Conservation (phyloP, 2,888 invertebrate genomes). For the Melieria omissa region DNA sequence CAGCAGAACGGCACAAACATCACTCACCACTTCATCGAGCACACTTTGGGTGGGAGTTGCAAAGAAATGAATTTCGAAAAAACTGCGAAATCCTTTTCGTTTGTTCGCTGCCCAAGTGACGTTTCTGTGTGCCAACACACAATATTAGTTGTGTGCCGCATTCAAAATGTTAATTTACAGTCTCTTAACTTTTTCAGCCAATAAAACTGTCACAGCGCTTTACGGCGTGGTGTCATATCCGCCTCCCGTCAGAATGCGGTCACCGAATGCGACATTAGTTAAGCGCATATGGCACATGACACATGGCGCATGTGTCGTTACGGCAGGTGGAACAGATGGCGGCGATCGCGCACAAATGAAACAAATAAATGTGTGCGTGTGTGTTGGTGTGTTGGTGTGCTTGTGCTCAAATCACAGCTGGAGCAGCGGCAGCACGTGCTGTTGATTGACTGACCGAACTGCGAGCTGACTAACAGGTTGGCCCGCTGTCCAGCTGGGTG, state of each 20-base stretch:
- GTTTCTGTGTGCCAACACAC: too few relatives aligned
- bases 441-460: background rate
- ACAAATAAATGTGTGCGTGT: too few relatives aligned
- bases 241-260: too few relatives aligned
- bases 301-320: conserved; percentile 46
- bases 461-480: background rate
- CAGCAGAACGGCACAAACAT: conserved; percentile 44
- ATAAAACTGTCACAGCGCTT: conserved; percentile 57
- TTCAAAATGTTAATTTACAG: conserved; percentile 37
- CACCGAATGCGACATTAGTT: too few relatives aligned
- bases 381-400: too few relatives aligned
- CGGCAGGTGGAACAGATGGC: conserved; percentile 52
- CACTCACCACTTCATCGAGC: conserved; percentile 38
- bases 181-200: conserved; percentile 33
- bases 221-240: background rate
- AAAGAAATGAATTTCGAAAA: too few relatives aligned
- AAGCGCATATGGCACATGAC: too few relatives aligned
- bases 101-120: too few relatives aligned
- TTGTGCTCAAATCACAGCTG: background rate
- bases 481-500: background rate
- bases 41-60: background rate
- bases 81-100: too few relatives aligned
- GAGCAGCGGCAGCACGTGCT: background rate
- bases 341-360: conserved; percentile 10
- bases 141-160: background rate